Evolutionary conservation across 2,113 vertebrate genomes (phyloP), one percentile per base, ranked within the genome.

Genomic region (Falcunculus frontatus): DNA sequence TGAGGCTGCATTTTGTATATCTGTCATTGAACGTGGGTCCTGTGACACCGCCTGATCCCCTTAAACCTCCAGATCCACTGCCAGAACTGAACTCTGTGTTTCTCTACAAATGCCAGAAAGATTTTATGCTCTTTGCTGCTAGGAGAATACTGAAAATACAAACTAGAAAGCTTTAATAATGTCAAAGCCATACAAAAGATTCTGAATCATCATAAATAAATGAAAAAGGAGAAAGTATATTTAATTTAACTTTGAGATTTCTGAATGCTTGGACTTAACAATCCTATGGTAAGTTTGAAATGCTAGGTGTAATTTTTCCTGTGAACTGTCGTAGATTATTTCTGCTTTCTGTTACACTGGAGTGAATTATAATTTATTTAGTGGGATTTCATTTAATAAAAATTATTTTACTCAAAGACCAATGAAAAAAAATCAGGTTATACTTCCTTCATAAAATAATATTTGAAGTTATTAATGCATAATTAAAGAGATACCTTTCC

Each of bases 281-380:
- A 57, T 57, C n/a, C 42, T 46, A 4, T 17, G n/a, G 23, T 47
- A 53, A 63, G 16, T 86, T 65, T 78, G 42, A 81, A 83, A 70
- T 27, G 3, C 27, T 5, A 3, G 55, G 73, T 77, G 22, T 10
- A n/a, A 25, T 69, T 88, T 82, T 68, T 49, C 59, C 59, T 30
- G 22, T 52, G 56, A 93, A 79, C 9, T 49, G 53, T 79, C 1
- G 0, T 29, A 64, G 30, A 29, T 29, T 30, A 37, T 49, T 77
- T 77, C 5, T 20, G 13, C 29, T 80, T 82, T 79, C 69, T 52
- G 29, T 35, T 67, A 89, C 64, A 44, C 18, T 53, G 46, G 3
- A 73, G 16, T 60, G 52, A 90, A 56, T 69, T n/a, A 59, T 74
- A 11, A 84, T 90, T 93, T 82, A 91, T 75, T 87, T 69, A 78